phyloP scores from a whole-genome alignment of 1,140 invertebrate species.

The Magallana gigas region DNA sequence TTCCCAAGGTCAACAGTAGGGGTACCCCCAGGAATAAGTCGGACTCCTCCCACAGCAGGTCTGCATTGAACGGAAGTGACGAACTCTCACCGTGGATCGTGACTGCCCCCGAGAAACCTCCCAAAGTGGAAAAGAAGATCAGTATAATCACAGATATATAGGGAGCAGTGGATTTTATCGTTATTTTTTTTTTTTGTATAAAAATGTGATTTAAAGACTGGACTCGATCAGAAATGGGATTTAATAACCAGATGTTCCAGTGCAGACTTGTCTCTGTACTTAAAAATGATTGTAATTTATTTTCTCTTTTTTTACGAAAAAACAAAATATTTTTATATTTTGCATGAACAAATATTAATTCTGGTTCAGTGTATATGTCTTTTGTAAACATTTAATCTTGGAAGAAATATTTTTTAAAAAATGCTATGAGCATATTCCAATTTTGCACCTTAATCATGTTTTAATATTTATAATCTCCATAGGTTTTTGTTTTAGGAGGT shows the following conservation, averaged over 20 bases:
- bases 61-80: slow-evolving; percentile 48
- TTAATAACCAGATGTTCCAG: background rate
- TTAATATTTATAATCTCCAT: background rate
- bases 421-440: background rate
- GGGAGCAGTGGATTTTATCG: background rate
- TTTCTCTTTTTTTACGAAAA: background rate
- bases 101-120: slow-evolving; percentile 51
- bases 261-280: background rate
- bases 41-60: slow-evolving; percentile 11
- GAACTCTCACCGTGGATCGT: slow-evolving; percentile 67
- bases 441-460: background rate
- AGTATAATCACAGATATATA: slow-evolving; percentile 63
- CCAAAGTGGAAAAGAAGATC: slow-evolving; percentile 60
- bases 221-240: too few species aligned
- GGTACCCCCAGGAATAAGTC: slow-evolving; percentile 41
- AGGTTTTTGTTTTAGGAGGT: background rate
- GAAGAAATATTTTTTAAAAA: background rate
- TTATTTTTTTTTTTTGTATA: background rate
- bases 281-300: background rate
- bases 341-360: too few species aligned
- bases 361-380: background rate
- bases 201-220: too few species aligned
- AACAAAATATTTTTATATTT: background rate
- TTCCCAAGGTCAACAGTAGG: slow-evolving; percentile 56
- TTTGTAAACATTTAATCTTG: background rate